phyloP scores from a whole-genome alignment of 2,113 vertebrate species.

The Gavialis gangeticus region DNA sequence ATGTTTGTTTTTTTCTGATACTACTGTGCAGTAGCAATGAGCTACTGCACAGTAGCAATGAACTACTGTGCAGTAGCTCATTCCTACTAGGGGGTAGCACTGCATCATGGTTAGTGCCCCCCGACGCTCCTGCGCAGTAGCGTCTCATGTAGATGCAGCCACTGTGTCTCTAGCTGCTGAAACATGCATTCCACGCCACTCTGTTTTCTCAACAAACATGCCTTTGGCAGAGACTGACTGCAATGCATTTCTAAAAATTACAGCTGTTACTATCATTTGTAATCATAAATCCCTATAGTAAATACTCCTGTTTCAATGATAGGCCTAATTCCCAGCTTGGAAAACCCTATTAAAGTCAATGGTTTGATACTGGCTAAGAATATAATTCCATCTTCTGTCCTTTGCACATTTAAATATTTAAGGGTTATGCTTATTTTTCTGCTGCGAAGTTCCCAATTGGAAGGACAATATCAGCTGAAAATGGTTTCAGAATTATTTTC shows the following conservation, averaged over 20 bases:
- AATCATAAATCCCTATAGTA: slow-evolving; percentile 42
- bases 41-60: too few relatives aligned
- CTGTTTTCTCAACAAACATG: background rate
- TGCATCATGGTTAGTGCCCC: too few relatives aligned
- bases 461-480: background rate
- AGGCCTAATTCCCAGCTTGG: background rate
- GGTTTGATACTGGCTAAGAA: background rate
- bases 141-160: too few relatives aligned
- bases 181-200: background rate
- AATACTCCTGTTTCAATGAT: background rate
- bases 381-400: background rate
- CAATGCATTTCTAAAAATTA: background rate
- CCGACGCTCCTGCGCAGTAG: too few relatives aligned
- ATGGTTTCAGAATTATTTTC: background rate
- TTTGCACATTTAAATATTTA: background rate
- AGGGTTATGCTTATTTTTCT: background rate
- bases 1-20: too few relatives aligned
- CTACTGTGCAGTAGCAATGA: too few relatives aligned
- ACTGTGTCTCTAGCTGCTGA: background rate
- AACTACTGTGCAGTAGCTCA: too few relatives aligned
- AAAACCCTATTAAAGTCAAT: background rate
- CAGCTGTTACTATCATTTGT: slow-evolving; percentile 21
- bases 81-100: too few relatives aligned
- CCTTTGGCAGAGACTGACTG: background rate
- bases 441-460: background rate